Evolutionary conservation across 2,888 invertebrate species (phyloP), one percentile per base, ranked within the genome.

Genomic region (Priapulus caudatus): DNA sequence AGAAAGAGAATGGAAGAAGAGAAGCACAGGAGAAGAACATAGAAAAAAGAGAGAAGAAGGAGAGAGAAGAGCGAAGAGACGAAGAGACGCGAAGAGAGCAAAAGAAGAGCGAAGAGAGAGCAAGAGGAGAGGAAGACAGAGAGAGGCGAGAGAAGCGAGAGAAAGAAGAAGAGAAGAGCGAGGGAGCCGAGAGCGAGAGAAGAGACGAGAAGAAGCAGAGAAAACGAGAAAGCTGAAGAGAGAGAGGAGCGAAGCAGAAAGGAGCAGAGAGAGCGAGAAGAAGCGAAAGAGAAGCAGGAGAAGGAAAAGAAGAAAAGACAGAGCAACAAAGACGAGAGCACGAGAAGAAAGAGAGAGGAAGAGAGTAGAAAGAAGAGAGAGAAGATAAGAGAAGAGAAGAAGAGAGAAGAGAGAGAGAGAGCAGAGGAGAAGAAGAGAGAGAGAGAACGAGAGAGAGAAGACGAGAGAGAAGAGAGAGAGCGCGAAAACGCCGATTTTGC

Each of bases 141-240:
- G 24, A 52, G 24, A 52, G 16, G 33, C 48, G 33, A 33, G 33
- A 47, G 23, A 33, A 52, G 20, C 3, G 19, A 20, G 33, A n/a
- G n/a, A 55, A 62, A 33, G 33, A 33, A 10, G 33, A 10, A n/a
- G n/a, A n/a, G n/a, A 33, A 33, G 33, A 10, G n/a, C n/a, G n/a
- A n/a, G n/a, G n/a, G n/a, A n/a, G n/a, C n/a, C n/a, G n/a, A n/a
- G 4, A 23, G 24, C 16, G 43, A 19, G 10, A 48, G 23, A 3
- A 44, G 4, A 21, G 22, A 48, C 21, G 20, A 1, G 20, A 23
- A 54, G 48, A 54, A 23, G 47, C 47, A 54, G 47, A 47, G 48
- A 53, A 47, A 52, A 24, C 45, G 43, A 53, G 52, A 52, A 45
- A 45, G 47, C 45, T 23, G 46, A 51, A 52, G 53, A 52, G n/a